Base-by-base conservation (phyloP, 2,888 invertebrate species). In the Phania funesta region DNA sequence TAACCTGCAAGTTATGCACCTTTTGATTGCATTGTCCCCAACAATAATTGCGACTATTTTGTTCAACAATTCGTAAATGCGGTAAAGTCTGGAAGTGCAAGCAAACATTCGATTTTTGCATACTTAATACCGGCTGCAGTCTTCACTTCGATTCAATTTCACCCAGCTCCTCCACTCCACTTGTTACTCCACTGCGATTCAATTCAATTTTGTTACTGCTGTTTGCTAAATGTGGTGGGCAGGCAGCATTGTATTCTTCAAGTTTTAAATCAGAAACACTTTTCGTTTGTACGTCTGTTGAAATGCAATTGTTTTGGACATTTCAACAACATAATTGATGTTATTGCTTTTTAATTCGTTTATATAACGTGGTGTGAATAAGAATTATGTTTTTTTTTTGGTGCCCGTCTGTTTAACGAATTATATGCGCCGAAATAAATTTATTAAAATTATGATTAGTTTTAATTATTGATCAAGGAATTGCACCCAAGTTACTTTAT, bases 281-380 rank as follows among this genome's bases (percentile, higher is more conserved):
- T n/a, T 65, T 38, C 13, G 35, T 24, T 58, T 5, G 16, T 58
- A 46, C 48, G 38, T 50, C 52, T 52, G 68, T 60, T 76, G 65
- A 62, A 74, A 71, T 80, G 77, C 77, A 77, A 83, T 84, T 81
- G 85, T 86, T 85, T 86, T 85, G 84, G 84, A 83, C 86, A 87
- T 86, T 85, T 85, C 85, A 87, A 88, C 87, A 87, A 86, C 86
- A 87, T 90, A 90, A 90, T 90, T 90, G 88, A 90, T 90, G 89
- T 87, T 90, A 90, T 90, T 90, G 90, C 88, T 87, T 90, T 90
- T 90, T 90, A 90, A 90, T 90, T 90, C 90, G 90, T 86, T 87
- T 54, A 85, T 79, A 82, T 80, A 77, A 84, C 87, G 87, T 88
- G 88, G 74, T 77, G 76, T 60, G 87, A 86, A 86, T 89, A 79